phyloP scores from a whole-genome alignment of 2,888 invertebrate genomes.

The Mythimna albipuncta region DNA sequence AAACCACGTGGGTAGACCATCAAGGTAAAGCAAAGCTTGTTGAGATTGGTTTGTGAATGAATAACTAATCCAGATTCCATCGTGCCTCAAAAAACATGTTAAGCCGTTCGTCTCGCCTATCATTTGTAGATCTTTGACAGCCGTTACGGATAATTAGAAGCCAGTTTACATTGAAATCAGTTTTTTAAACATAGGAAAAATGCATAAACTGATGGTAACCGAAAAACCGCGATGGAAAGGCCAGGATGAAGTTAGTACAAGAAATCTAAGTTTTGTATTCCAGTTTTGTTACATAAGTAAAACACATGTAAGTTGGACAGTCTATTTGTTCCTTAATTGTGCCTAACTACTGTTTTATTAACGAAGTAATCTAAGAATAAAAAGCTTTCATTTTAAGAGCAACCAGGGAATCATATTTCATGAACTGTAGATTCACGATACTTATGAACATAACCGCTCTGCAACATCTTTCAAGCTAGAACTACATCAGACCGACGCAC shows the following conservation, averaged over 20 bases:
- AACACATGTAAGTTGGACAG: too few species aligned
- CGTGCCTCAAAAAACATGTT: too few species aligned
- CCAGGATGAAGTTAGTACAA: background rate
- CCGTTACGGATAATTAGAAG: too few species aligned
- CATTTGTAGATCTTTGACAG: too few species aligned
- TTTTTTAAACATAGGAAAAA: background rate
- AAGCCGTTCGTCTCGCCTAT: too few species aligned
- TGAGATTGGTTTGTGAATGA: too few species aligned
- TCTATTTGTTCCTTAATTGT: background rate
- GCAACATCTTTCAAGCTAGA: constrained; percentile 8
- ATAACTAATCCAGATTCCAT: too few species aligned
- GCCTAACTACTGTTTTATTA: background rate
- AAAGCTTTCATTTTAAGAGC: background rate
- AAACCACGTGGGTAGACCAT: too few species aligned
- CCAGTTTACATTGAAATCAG: background rate
- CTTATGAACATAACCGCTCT: constrained; percentile 12
- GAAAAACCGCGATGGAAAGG: background rate
- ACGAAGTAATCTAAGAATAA: background rate
- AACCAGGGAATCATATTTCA: constrained; percentile 37
- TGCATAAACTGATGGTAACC: background rate
- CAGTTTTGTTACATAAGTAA: background rate
- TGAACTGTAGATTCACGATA: constrained; percentile 1
- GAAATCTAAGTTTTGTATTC: background rate
- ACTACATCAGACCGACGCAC: too few species aligned
- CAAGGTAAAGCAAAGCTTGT: too few species aligned